Evolutionary conservation across 2,113 vertebrate genomes (phyloP).

Genomic region (Gobio gobio): DNA sequence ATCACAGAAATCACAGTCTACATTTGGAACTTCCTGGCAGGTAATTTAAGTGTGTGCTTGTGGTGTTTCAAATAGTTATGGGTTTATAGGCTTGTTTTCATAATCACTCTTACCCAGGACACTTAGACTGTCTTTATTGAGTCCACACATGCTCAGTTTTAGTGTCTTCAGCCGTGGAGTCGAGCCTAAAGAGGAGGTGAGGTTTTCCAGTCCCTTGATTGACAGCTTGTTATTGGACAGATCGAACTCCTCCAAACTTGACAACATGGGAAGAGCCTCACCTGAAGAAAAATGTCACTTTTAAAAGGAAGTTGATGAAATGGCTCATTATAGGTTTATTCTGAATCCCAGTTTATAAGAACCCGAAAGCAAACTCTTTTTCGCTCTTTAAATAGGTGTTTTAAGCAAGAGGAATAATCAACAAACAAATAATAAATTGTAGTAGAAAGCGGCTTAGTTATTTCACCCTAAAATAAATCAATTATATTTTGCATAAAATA

Average conservation of each 20-base stretch:
- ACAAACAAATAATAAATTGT: not conserved
- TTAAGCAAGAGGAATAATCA: not conserved
- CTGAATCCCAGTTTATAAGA: not conserved
- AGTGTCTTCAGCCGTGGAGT: slow-evolving; percentile 74
- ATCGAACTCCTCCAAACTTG: slow-evolving; percentile 80
- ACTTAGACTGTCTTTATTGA: slow-evolving; percentile 72
- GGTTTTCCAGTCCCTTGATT: slow-evolving; percentile 66
- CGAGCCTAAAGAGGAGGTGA: slow-evolving; percentile 75
- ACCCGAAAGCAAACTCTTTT: not conserved
- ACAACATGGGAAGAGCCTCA: slow-evolving; percentile 66
- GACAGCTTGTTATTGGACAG: slow-evolving; percentile 83
- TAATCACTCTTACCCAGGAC: slow-evolving; percentile 73
- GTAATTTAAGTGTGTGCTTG: not conserved
- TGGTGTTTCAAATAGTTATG: not conserved
- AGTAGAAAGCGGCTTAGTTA: not conserved
- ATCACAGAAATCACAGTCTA: not conserved
- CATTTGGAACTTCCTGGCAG: not conserved
- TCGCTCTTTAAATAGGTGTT: not conserved
- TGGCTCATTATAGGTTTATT: not conserved
- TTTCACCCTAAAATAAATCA: not conserved
- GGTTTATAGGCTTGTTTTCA: not conserved
- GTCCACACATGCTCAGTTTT: slow-evolving; percentile 82
- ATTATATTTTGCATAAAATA: not conserved
- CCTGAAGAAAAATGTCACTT: slow-evolving; percentile 65
- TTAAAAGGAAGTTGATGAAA: not conserved